phyloP scores from a whole-genome alignment of 2,888 invertebrate species.

The Metacarcinus magister region DNA sequence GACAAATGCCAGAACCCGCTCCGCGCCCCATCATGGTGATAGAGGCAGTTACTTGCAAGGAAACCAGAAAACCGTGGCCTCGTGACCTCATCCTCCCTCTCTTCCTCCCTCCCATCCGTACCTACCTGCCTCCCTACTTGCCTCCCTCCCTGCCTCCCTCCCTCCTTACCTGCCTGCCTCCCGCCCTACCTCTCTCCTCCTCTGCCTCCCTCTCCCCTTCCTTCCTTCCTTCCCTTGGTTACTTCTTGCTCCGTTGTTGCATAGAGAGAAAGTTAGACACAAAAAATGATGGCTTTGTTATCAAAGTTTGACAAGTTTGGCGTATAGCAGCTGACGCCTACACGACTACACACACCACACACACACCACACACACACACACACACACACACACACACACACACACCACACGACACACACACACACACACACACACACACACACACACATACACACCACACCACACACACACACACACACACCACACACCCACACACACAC shows the following conservation, averaged over 20 bases:
- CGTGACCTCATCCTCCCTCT: neutral
- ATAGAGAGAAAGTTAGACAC: neutral
- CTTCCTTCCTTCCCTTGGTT: too few species aligned
- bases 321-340: neutral
- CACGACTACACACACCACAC: neutral
- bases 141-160: neutral
- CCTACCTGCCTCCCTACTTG: neutral
- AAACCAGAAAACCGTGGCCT: neutral
- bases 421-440: constrained; percentile 20
- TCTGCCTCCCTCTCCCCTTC: neutral
- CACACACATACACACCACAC: constrained; percentile 41
- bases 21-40: neutral
- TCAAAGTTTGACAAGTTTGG: constrained; percentile 1
- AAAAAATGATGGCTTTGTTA: neutral
- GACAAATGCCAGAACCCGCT: neutral
- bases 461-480: too few species aligned
- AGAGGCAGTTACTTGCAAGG: neutral
- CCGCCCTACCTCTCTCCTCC: neutral
- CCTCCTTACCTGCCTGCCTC: neutral
- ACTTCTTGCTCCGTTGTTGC: neutral
- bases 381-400: constrained; percentile 43
- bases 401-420: constrained; percentile 57
- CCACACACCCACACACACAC: constrained; percentile 55
- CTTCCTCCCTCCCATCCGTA: neutral
- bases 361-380: constrained; percentile 44